These are phyloP conservation scores for Habropoda laboriosa DNA, from an alignment of 1,140 invertebrate genomes.

Conservation along the genomic window DNA sequence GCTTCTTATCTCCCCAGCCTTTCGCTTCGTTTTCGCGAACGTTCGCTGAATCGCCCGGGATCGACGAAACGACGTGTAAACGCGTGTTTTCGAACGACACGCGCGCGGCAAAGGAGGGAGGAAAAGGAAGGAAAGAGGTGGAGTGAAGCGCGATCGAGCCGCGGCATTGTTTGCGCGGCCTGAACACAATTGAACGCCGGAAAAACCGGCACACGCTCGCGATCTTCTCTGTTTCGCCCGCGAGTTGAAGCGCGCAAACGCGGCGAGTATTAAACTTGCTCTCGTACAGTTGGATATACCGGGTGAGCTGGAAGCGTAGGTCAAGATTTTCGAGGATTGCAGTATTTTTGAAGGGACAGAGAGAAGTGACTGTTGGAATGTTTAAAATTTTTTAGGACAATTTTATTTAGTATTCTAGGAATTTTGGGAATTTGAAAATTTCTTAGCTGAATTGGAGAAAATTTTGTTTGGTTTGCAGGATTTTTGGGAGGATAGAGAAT, in stretches of 20 bases:
- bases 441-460: too few species aligned
- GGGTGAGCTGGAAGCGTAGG: background rate
- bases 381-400: too few species aligned
- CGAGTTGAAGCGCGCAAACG: slow-evolving; percentile 1
- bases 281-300: background rate
- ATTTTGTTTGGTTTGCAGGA: too few species aligned
- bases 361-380: too few species aligned
- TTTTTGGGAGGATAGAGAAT: too few species aligned
- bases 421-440: too few species aligned
- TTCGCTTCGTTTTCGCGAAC: background rate
- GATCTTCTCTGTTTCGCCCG: background rate
- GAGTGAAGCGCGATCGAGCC: slow-evolving; percentile 3
- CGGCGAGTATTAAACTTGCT: background rate
- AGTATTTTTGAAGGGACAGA: too few species aligned
- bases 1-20: background rate
- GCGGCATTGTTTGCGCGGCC: background rate
- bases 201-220: background rate
- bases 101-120: background rate
- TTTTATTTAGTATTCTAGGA: too few species aligned
- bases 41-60: background rate
- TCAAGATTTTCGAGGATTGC: background rate
- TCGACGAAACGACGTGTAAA: slow-evolving; percentile 24
- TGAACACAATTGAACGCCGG: background rate
- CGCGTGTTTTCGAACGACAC: slow-evolving; percentile 4
- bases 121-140: background rate